Percentiles rank a stretch among this genome's conserved stretches.
Evolutionary conservation across 2,888 invertebrate species (phyloP).

Genomic region (Dicycla oo): DNA sequence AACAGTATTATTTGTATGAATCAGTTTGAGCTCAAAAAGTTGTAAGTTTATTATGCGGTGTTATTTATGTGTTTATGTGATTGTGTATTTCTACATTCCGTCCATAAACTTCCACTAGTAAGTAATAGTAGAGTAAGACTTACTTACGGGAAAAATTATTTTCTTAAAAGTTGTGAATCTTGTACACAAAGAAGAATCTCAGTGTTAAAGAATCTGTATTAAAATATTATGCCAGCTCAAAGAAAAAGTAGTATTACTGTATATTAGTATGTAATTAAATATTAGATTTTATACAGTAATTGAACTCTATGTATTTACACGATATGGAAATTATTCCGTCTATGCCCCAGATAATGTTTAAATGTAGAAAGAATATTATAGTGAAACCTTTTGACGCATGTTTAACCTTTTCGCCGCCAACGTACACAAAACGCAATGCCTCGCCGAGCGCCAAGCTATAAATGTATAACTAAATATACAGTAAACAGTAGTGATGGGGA

Average conservation of each 20-base stretch:
- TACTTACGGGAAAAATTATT: background rate
- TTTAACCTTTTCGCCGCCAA: no score
- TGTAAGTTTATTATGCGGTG: background rate
- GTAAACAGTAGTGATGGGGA: no score
- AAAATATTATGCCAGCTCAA: background rate
- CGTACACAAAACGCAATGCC: no score
- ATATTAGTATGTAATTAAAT: slow-evolving; percentile 19
- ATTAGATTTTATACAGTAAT: slow-evolving; percentile 1
- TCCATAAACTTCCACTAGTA: slow-evolving; percentile 9
- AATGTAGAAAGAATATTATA: slow-evolving; percentile 13
- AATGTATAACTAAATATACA: no score
- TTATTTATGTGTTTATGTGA: slow-evolving; percentile 7
- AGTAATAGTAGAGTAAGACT: background rate
- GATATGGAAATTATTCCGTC: slow-evolving; percentile 36
- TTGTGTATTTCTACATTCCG: slow-evolving; percentile 24
- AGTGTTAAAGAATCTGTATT: slow-evolving; percentile 1
- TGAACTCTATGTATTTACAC: background rate
- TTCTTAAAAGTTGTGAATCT: slow-evolving; percentile 3
- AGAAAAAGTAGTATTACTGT: background rate
- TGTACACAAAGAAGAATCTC: slow-evolving; percentile 34
- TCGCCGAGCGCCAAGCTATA: no score
- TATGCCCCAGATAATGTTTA: slow-evolving; percentile 45
- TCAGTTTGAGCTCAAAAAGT: slow-evolving; percentile 26
- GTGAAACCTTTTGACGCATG: background rate
- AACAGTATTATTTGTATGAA: slow-evolving; percentile 25